Evolutionary conservation across 2,113 vertebrate genomes (phyloP), one percentile per base, ranked within the genome.

Genomic region (Ranitomeya variabilis): DNA sequence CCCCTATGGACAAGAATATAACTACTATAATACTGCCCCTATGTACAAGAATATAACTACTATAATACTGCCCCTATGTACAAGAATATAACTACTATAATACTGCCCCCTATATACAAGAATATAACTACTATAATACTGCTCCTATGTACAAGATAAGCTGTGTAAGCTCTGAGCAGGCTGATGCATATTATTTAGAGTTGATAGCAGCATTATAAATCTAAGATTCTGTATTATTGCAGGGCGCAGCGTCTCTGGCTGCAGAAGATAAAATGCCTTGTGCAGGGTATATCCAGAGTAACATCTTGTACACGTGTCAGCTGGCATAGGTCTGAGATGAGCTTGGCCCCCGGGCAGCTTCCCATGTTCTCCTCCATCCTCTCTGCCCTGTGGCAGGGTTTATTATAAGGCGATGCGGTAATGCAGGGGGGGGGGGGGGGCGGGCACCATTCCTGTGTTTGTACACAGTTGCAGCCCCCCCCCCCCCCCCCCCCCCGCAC

Each of bases 41-140:
- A n/a, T n/a, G n/a, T n/a, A n/a, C n/a, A 31, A 31, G 26, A 31
- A 31, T 31, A 31, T 31, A 31, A 31, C 26, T 31, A 31, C 26
- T 31, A 31, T 31, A 31, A 31, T 31, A 31, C 26, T 31, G 26
- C 26, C 26, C 26, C 26, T 31, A 31, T 31, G 26, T 31, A 31
- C 26, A 31, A 31, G 67, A 71, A 71, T 71, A 71, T 31, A 69
- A 69, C 66, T 69, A 69, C 21, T 69, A 71, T 71, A 71, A 71
- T 71, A 71, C 67, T 31, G 23, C 23, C 4, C 18, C 67, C 23
- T 15, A 71, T 71, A 3, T 26, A 71, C 67, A 71, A 31, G 67
- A 66, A 66, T 66, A 66, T n/a, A 66, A n/a, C 62, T 71, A 26
- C 23, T 71, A 71, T 26, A 31, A 71, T 71, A 71, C 67, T 31